Percentiles rank a stretch among this genome's conserved stretches.
Conservation (phyloP, 1,140 invertebrate genomes). For the Chlorops oryzae region DNA sequence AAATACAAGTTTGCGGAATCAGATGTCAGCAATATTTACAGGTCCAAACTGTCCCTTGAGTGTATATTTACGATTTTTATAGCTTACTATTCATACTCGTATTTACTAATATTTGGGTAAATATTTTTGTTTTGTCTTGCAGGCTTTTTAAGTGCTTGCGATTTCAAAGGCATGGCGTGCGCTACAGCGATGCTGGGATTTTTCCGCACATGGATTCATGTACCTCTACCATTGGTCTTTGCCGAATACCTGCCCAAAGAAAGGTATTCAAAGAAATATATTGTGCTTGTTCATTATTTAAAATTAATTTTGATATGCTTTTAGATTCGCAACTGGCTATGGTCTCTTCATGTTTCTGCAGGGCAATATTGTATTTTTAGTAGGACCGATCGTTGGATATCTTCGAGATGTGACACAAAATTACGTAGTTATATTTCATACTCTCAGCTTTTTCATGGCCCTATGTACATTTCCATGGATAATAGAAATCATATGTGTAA, state of each 20-base stretch:
- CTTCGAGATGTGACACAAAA: conserved; percentile 41
- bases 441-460: conserved; percentile 43
- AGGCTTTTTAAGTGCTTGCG: conserved; percentile 35
- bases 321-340: conserved; percentile 57
- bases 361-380: conserved; percentile 45
- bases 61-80: no score
- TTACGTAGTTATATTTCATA: conserved; percentile 41
- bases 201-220: conserved; percentile 53
- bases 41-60: no score
- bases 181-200: conserved; percentile 53
- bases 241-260: conserved; percentile 58
- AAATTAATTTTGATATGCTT: background rate
- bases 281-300: background rate
- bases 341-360: conserved; percentile 59
- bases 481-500: conserved; percentile 32
- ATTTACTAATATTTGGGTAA: no score
- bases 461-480: conserved; percentile 42
- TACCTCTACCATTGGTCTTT: conserved; percentile 55
- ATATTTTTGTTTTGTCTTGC: conserved; percentile 4
- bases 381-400: conserved; percentile 39
- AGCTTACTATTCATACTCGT: no score
- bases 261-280: conserved; percentile 30
- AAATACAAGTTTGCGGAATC: no score
- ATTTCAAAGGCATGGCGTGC: conserved; percentile 42
- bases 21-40: no score